Base-by-base conservation (phyloP, 2,113 vertebrate genomes). In the Cyphomyrus discorhynchus region DNA sequence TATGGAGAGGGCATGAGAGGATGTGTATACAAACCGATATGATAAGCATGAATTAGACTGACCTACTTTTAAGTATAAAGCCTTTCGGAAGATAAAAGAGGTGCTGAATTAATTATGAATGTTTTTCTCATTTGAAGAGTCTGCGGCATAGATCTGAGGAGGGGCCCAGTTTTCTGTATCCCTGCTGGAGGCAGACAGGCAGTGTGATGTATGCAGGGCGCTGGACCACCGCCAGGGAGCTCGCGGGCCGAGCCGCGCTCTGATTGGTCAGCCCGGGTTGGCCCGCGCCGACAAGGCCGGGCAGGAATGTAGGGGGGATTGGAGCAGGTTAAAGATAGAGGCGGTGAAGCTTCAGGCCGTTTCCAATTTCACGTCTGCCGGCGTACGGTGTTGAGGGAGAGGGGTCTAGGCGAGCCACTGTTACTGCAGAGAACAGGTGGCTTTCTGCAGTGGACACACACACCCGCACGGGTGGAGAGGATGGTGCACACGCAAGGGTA, bases 291-390 rank as follows among this genome's bases (percentile, higher is more conserved):
- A 96, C 95, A 94, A 96, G 96, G 96, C 97, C 94, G 94, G 91
- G 91, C 94, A 97, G 97, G 98, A 99, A 99, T 98, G 98, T 96
- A 94, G 96, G 96, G 97, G 96, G 94, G 97, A 97, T 97, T 96
- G 94, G 96, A 97, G 96, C 96, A 96, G 96, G 98, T 98, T 99
- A 99, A 98, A 99, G 97, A 99, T 99, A 99, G 98, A 97, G 95
- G 88, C 96, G 96, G 94, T 90, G 92, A 96, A 94, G 92, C 93
- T 95, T 93, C 94, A 94, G 94, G 95, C 96, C 94, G 95, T 94
- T 93, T 96, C 97, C 95, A 95, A 96, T 96, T 96, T 95, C 95
- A 94, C 89, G 91, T 91, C 91, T 93, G 89, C 90, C 94, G 82
- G 82, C 39, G 82, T 83, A 24, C 87, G 88, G 92, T 89, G 91